Base-by-base conservation (phyloP, 2,113 vertebrate genomes). In the Anser brachyrhynchus region DNA sequence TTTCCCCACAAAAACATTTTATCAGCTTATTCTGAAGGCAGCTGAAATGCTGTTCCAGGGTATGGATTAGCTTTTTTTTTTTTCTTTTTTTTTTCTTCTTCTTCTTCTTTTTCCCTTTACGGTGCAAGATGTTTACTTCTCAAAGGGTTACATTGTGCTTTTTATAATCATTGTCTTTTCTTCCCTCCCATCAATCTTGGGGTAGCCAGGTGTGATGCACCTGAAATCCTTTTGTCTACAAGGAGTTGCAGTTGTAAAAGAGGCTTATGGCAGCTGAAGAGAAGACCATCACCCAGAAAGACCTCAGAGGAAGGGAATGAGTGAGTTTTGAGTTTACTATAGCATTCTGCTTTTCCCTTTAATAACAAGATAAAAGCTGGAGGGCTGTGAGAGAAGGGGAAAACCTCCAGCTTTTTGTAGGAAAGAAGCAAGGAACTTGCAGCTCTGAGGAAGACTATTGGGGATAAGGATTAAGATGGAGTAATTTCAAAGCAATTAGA, bases 21-120 rank as follows among this genome's bases (percentile, higher is more conserved):
- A 1, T 10, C 29, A 12, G 2, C 51, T 14, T 23, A 6, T 1
- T 14, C 8, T 7, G 52, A 31, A 29, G 5, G 2, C 20, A 21
- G 3, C 6, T 46, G 13, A 61, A 79, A 18, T 4, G 0, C n/a
- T 9, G 7, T 6, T 13, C 26, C 33, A 8, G 21, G 4, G 1
- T 55, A 10, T 37, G 37, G 41, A 14, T 67, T 22, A 49, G 7
- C 11, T 9, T 58, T 25, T 35, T 23, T 16, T 3, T 17, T 46
- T 11, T 10, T 39, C 2, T 39, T 39, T 9, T 39, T 39, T 39
- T 39, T 10, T 39, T 39, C 37, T 39, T 39, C 39, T 39, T 39
- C 39, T 39, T 9, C 37, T 51, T 13, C 29, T 65, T 44, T 39
- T 44, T 52, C 10, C 37, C 14, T 43, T 35, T 21, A 5, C 1